A percentile compares a stretch with the other conserved stretches of the same genome.
Conservation (phyloP, 2,888 invertebrate genomes). For the Onchidella celtica region DNA sequence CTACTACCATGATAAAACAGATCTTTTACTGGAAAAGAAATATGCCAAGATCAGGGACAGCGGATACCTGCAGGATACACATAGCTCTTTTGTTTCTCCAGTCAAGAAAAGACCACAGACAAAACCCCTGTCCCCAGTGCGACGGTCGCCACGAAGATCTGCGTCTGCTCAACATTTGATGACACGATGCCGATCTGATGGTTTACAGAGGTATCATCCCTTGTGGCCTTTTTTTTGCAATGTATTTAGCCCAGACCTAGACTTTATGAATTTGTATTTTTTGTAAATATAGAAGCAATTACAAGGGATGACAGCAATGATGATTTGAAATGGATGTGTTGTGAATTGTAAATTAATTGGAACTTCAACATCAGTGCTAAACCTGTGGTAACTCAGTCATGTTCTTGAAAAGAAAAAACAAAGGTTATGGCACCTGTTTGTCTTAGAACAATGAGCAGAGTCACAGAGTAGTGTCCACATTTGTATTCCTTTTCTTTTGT, state of each 20-base stretch:
- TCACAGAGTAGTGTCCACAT: too few species aligned
- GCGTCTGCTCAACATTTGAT: conserved; percentile 22
- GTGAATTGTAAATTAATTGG: too few species aligned
- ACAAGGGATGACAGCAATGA: too few species aligned
- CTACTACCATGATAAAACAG: conserved; percentile 50
- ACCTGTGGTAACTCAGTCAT: too few species aligned
- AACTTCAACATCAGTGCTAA: too few species aligned
- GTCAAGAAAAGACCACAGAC: conserved; percentile 39
- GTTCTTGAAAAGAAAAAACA: too few species aligned
- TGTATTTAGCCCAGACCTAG: background rate
- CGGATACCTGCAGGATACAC: conserved; percentile 44
- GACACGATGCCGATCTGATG: conserved; percentile 4
- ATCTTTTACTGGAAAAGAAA: conserved; percentile 62
- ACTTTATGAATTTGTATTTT: too few species aligned
- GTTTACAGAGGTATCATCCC: background rate
- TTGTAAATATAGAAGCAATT: too few species aligned
- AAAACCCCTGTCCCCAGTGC: conserved; percentile 14
- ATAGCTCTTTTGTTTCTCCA: conserved; percentile 45
- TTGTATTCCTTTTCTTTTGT: too few species aligned
- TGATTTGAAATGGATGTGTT: too few species aligned
- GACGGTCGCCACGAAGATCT: conserved; percentile 37
- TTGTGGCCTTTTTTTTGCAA: background rate
- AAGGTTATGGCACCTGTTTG: too few species aligned
- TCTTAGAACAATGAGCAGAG: too few species aligned
- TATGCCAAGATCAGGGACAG: conserved; percentile 61